phyloP scores from a whole-genome alignment of 2,797 vertebrate species.

The Poliocrania exsul region DNA sequence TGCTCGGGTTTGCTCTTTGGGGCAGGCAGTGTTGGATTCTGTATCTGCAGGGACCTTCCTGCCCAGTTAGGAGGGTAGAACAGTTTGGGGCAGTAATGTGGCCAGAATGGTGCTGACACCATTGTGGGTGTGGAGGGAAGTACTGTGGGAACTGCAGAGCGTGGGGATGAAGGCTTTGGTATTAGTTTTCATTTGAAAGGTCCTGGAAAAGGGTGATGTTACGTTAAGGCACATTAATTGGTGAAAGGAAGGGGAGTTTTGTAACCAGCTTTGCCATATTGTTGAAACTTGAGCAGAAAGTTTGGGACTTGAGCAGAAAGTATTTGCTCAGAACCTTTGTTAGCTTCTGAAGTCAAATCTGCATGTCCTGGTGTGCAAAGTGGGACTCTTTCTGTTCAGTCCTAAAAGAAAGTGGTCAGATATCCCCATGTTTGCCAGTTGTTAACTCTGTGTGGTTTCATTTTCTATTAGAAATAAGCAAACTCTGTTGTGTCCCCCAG shows the following conservation, averaged over 20 bases:
- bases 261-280: neutral
- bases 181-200: neutral
- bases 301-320: neutral
- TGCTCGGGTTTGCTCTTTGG: neutral
- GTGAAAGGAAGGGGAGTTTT: neutral
- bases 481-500: neutral
- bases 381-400: neutral
- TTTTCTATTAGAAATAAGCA: neutral
- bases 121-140: neutral
- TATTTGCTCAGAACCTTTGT: neutral
- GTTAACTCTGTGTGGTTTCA: neutral
- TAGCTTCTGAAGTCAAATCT: neutral
- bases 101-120: fast-evolving
- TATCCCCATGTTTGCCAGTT: neutral
- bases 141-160: neutral
- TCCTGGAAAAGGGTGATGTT: neutral
- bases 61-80: neutral
- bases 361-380: neutral
- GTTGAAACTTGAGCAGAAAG: neutral
- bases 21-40: neutral
- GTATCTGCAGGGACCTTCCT: neutral
- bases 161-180: neutral
- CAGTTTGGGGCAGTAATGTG: neutral
- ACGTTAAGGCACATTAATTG: neutral
- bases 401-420: neutral